phyloP scores from a whole-genome alignment of 2,888 invertebrate genomes.

The Alloscopus bannaensis region DNA sequence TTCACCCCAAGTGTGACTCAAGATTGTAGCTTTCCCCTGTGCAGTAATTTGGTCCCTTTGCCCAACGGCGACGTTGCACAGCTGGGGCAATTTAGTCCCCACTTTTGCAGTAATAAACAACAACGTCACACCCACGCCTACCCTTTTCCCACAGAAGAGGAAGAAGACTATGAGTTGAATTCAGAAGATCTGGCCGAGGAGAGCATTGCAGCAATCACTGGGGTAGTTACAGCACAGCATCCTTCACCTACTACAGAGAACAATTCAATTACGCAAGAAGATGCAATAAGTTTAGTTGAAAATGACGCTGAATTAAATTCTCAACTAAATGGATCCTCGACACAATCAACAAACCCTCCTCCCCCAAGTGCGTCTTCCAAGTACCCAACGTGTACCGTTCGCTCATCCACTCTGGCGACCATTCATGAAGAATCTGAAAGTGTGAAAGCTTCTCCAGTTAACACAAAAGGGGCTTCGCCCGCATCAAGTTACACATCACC shows the following conservation, averaged over 20 bases:
- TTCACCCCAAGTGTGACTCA: constrained; percentile 47
- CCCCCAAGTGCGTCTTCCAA: constrained; percentile 11
- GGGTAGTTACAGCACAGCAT: not conserved
- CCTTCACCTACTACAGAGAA: not conserved
- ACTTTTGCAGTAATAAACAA: not conserved
- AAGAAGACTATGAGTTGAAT: constrained; percentile 4
- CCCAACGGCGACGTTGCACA: not conserved
- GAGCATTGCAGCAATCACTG: not conserved
- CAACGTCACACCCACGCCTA: not conserved
- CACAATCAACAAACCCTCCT: not conserved
- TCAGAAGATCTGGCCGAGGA: not conserved
- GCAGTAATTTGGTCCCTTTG: constrained; percentile 9
- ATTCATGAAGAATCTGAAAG: constrained; percentile 64
- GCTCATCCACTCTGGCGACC: constrained; percentile 56
- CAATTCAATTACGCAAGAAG: not conserved
- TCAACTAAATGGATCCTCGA: not conserved
- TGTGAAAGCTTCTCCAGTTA: constrained; percentile 34
- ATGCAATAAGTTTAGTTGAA: not conserved
- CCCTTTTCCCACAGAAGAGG: not conserved
- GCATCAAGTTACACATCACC: constrained; percentile 35
- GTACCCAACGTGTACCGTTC: constrained; percentile 35
- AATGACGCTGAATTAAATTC: not conserved
- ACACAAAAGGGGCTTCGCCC: constrained; percentile 35
- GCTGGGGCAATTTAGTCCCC: not conserved
- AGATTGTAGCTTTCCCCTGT: constrained; percentile 31